Evolutionary conservation across 2,797 vertebrate genomes (phyloP), one percentile per base, ranked within the genome.

Genomic region (Crax fasciolata): DNA sequence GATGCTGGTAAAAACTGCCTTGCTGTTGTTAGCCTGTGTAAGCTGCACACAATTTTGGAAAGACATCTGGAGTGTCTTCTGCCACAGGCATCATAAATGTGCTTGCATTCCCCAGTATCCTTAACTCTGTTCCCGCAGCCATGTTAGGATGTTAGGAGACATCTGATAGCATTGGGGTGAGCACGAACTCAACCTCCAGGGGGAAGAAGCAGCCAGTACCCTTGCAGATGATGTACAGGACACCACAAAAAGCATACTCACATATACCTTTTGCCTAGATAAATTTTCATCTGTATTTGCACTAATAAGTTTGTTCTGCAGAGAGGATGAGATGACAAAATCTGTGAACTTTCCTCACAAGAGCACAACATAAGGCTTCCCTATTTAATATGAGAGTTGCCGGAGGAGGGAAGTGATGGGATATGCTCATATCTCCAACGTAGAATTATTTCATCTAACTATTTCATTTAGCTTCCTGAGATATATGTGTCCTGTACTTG

Each of bases 21-120:
- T 90, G 93, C 71, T 95, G 92, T 77, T 92, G 86, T 93, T 95
- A 96, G 76, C 54, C 81, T 66, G 30, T 82, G 28, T 52, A 73
- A 27, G 86, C 87, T 90, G 84, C 94, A 93, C 43, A 79, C 44
- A 84, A 51, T 15, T 94, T 55, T 70, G 18, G 32, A 81, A 73
- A 65, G 0, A 0, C 55, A 62, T 85, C 65, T 87, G 67, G 63
- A 62, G 62, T 73, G 32, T 81, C 46, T 95, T 95, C 59, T 94
- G 80, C 87, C 59, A 25, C 72, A 13, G 39, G 58, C 71, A 67
- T 76, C 43, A 52, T 76, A 90, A 68, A 93, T 66, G n/a, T 89
- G 70, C n/a, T 4, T 62, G 14, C 25, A 15, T 87, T 87, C 65
- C 32, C 28, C 43, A 35, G 10, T 72, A 23, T n/a, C 24, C 41